Percentiles rank a stretch among this genome's conserved stretches.
phyloP scores from a whole-genome alignment of 2,797 vertebrate species.

The Taenioides sp. region DNA sequence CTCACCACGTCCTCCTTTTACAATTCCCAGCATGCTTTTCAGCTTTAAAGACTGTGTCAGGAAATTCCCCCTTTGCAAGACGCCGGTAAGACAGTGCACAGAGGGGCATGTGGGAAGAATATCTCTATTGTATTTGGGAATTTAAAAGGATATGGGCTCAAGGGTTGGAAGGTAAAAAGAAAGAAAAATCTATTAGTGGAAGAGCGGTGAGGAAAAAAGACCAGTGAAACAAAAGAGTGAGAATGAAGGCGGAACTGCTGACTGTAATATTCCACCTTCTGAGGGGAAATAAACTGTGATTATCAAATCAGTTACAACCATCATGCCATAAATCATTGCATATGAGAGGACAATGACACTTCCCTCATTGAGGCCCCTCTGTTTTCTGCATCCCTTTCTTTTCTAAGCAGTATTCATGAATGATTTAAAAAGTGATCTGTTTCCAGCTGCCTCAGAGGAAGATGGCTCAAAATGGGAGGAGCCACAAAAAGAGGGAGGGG shows the following conservation, averaged over 20 bases:
- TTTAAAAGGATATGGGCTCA: slow-evolving; percentile 55
- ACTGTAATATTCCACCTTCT: slow-evolving; percentile 66
- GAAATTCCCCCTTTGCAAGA: slow-evolving; percentile 67
- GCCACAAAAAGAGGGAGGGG: slow-evolving; percentile 2
- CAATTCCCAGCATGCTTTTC: slow-evolving; percentile 76
- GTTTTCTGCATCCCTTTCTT: slow-evolving; percentile 71
- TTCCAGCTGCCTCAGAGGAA: slow-evolving; percentile 54
- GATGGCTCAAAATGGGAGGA: slow-evolving; percentile 45
- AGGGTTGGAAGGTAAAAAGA: slow-evolving; percentile 25
- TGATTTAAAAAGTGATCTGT: slow-evolving; percentile 77
- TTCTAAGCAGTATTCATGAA: slow-evolving; percentile 72
- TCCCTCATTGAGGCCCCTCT: slow-evolving; percentile 61
- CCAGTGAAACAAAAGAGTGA: slow-evolving; percentile 58
- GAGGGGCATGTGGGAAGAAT: slow-evolving; percentile 41
- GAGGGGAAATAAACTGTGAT: slow-evolving; percentile 75
- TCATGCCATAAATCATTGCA: slow-evolving; percentile 75
- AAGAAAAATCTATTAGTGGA: slow-evolving; percentile 44
- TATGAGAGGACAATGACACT: slow-evolving; percentile 69
- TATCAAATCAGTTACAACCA: slow-evolving; percentile 78
- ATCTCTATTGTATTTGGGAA: slow-evolving; percentile 68
- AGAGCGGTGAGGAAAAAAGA: slow-evolving; percentile 31
- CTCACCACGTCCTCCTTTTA: slow-evolving; percentile 64
- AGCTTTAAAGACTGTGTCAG: slow-evolving; percentile 69
- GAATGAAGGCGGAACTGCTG: slow-evolving; percentile 68
- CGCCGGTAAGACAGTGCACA: slow-evolving; percentile 52